phyloP scores from a whole-genome alignment of 2,797 vertebrate genomes.

The Nannoperca obscura region DNA sequence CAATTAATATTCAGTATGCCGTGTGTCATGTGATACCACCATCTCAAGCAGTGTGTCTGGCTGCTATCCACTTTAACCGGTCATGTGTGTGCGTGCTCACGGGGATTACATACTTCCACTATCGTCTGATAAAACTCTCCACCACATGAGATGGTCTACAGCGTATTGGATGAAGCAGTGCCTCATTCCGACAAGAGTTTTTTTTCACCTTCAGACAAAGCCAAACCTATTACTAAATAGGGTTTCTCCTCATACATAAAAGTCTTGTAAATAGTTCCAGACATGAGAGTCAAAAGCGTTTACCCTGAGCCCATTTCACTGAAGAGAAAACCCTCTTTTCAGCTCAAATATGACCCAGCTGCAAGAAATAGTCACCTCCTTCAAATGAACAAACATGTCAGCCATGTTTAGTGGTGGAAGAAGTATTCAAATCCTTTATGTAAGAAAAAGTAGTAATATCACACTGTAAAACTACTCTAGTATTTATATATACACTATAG shows the following conservation, averaged over 20 bases:
- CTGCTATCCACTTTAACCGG: not conserved
- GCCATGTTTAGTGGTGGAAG: not conserved
- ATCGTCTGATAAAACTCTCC: constrained; percentile 47
- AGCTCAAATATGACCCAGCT: constrained; percentile 47
- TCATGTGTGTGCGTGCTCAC: too few species aligned
- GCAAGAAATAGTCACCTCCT: constrained; percentile 33
- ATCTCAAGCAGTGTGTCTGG: constrained; percentile 19
- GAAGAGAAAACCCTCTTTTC: constrained; percentile 7
- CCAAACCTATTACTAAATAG: constrained; percentile 41
- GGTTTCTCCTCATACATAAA: constrained; percentile 44
- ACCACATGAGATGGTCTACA: constrained; percentile 32
- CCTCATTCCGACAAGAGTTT: constrained; percentile 26
- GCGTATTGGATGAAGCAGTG: constrained; percentile 7
- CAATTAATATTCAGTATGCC: constrained; percentile 23
- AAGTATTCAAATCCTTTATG: constrained; percentile 7
- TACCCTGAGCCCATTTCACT: constrained; percentile 17
- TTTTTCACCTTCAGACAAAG: constrained; percentile 43
- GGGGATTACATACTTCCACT: too few species aligned
- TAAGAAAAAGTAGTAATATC: not conserved
- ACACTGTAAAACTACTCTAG: not conserved
- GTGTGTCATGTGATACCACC: constrained; percentile 32
- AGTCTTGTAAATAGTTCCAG: constrained; percentile 58
- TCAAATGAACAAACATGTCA: constrained; percentile 13
- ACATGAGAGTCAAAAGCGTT: constrained; percentile 43
- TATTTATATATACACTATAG: too few species aligned